A percentile compares a stretch with the other conserved stretches of the same genome.
Evolutionary conservation across 2,888 invertebrate species (phyloP).

Genomic region (Pyralis farinalis): DNA sequence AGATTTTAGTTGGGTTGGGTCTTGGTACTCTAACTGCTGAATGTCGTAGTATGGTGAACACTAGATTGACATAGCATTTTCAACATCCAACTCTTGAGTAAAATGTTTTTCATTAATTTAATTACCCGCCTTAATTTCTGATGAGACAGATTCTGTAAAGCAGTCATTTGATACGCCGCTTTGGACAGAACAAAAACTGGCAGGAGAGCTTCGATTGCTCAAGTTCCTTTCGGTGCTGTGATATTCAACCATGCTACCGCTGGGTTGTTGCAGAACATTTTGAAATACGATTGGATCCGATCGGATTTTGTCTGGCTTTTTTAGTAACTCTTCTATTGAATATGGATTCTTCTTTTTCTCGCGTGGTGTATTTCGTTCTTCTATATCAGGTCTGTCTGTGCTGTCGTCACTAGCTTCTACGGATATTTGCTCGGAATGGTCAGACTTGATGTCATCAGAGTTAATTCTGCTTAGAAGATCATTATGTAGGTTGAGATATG

Average conservation of each 20-base stretch:
- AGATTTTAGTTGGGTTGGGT: no score
- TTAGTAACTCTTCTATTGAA: constrained; percentile 92
- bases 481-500: constrained; percentile 58
- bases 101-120: no score
- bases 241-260: constrained; percentile 79
- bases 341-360: constrained; percentile 89
- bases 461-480: constrained; percentile 61
- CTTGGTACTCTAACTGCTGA: no score
- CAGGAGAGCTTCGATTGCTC: constrained; percentile 69
- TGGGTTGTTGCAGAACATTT: constrained; percentile 79
- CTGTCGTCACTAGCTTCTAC: constrained; percentile 83
- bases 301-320: constrained; percentile 87
- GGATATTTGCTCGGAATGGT: constrained; percentile 69
- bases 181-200: constrained; percentile 66
- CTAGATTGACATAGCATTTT: no score
- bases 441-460: constrained; percentile 65
- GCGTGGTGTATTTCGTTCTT: constrained; percentile 48
- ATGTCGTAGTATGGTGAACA: no score
- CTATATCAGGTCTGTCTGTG: constrained; percentile 73
- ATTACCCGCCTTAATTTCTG: constrained; percentile 67
- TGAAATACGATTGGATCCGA: constrained; percentile 55
- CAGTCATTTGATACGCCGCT: constrained; percentile 65
- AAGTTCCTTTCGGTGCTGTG: constrained; percentile 48
- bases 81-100: no score
- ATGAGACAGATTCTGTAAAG: constrained; percentile 54